Conservation (phyloP, 2,113 vertebrate species). For the Epinephelus moara region DNA sequence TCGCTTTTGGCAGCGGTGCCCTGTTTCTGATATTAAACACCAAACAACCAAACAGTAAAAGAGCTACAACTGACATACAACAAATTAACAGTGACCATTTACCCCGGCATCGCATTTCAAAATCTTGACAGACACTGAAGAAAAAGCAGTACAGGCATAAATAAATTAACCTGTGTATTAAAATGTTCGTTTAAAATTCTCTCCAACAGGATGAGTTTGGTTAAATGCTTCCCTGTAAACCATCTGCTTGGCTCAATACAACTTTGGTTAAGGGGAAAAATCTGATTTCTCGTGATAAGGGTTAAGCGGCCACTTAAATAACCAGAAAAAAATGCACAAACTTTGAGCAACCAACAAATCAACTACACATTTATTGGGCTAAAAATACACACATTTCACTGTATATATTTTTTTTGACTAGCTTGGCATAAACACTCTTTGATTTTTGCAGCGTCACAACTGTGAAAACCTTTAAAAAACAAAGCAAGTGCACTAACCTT, state of each 20-base stretch:
- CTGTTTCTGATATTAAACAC: neutral
- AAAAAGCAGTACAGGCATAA: neutral
- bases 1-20: neutral
- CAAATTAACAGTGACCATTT: neutral
- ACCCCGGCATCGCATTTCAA: neutral
- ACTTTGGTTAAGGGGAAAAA: neutral
- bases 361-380: neutral
- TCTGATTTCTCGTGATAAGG: no score
- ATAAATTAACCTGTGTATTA: neutral
- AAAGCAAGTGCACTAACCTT: conserved; percentile 85
- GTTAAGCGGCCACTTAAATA: neutral
- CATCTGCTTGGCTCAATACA: neutral
- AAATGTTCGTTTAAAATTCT: neutral
- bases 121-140: neutral
- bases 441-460: neutral
- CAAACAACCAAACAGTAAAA: neutral
- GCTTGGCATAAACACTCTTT: neutral
- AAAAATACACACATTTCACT: neutral
- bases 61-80: neutral
- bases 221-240: neutral
- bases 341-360: neutral
- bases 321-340: neutral
- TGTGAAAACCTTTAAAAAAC: neutral
- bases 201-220: neutral
- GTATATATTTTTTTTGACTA: neutral